Conservation (phyloP, 2,888 invertebrate species). For the Eretmocerus hayati region DNA sequence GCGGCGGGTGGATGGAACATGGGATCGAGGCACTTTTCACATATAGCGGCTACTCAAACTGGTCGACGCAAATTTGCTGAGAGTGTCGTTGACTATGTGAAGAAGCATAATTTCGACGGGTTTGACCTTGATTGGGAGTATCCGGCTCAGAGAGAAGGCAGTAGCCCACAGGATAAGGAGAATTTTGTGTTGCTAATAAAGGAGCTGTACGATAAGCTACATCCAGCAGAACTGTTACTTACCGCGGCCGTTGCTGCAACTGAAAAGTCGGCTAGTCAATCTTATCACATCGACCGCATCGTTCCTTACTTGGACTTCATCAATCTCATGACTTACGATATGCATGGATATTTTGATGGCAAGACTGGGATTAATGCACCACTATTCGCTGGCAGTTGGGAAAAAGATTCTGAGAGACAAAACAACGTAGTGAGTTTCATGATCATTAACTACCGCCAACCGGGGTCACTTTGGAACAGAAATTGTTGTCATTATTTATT, state of each 20-base stretch:
- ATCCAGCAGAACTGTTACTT: constrained; percentile 43
- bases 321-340: constrained; percentile 68
- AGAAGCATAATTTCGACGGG: constrained; percentile 59
- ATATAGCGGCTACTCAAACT: constrained; percentile 49
- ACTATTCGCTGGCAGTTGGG: constrained; percentile 45
- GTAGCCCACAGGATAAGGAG: constrained; percentile 43
- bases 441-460: too few species aligned
- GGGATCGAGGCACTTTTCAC: constrained; percentile 56
- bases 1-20: constrained; percentile 68
- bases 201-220: constrained; percentile 54
- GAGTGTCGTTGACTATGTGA: constrained; percentile 52
- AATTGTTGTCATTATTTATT: too few species aligned
- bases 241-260: constrained; percentile 52
- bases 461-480: too few species aligned
- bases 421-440: constrained; percentile 46
- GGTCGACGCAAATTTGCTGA: constrained; percentile 52
- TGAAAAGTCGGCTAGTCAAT: constrained; percentile 46
- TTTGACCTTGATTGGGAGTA: constrained; percentile 71
- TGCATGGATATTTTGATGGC: constrained; percentile 52
- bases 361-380: constrained; percentile 64
- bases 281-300: constrained; percentile 56
- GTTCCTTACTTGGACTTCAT: constrained; percentile 60
- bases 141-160: constrained; percentile 54
- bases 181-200: constrained; percentile 52
- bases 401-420: constrained; percentile 25